Base-by-base conservation (phyloP, 2,888 invertebrate species). In the Ophion obscuratus region DNA sequence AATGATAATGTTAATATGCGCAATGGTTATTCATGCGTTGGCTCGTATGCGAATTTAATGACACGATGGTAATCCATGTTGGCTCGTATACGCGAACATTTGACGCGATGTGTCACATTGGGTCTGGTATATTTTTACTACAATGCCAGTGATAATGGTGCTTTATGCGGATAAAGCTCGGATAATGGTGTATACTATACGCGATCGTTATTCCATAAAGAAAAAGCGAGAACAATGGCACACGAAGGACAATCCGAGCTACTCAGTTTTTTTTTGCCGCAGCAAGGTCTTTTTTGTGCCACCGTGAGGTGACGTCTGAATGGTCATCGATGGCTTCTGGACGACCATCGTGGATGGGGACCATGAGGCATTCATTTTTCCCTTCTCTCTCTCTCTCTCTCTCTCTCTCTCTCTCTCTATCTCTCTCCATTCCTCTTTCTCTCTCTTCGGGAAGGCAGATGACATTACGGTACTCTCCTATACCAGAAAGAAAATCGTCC, bases 321-420 rank as follows among this genome's bases (percentile, higher is more conserved):
- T 81, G 83, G 83, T 86, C 83, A 83, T 86, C 86, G 81, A 86
- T 83, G 83, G 86, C 81, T 83, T 75, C 81, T 78, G 78, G 74
- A 75, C 78, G 81, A 81, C 81, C 83, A 86, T 83, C 80, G 70
- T 61, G 17, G 62, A 71, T 14, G 47, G 62, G 57, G 64, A 80
- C 66, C 70, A 73, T 78, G 36, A 61, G 70, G 70, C 71, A 76
- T 76, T 77, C 59, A 74, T 47, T 74, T 75, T 71, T 76, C 40
- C 20, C 47, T 64, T 57, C 27, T 11, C 47, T 64, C 59, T 31
- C 64, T 70, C 53, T 40, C 62, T 80, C 44, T 68, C 53, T 68
- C 57, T 53, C 31, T 68, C 17, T 36, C 53, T 78, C 57, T 68
- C 70, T 17, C 27, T 64, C 75, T 70, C 20, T 73, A 68, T 40